Conservation (phyloP, 2,888 invertebrate genomes). For the Philaethria dido region DNA sequence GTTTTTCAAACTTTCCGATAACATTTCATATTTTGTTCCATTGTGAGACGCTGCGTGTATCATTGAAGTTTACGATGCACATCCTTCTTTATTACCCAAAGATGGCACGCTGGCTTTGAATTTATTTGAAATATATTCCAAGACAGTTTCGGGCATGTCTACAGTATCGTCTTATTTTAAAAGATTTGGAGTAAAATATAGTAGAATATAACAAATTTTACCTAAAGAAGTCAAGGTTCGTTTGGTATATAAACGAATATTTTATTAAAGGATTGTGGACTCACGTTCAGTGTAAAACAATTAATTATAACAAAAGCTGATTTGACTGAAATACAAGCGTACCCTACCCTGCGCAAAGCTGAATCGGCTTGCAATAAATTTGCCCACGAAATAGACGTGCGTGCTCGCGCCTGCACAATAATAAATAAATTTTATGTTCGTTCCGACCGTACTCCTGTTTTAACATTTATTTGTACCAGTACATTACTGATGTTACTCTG, state of each 20-base stretch:
- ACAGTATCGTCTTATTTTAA: conserved; percentile 23
- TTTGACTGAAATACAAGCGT: conserved; percentile 48
- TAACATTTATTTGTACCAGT: conserved; percentile 56
- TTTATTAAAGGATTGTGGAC: conserved; percentile 8
- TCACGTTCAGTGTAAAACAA: conserved; percentile 29
- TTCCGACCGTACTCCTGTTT: conserved; percentile 56
- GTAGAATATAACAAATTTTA: background rate
- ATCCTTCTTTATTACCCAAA: conserved; percentile 69
- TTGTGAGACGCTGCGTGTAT: conserved; percentile 69
- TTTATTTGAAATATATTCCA: conserved; percentile 56
- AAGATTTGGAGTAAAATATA: background rate
- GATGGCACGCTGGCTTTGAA: conserved; percentile 48
- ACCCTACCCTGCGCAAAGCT: conserved; percentile 68
- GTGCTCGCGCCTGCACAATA: conserved; percentile 67
- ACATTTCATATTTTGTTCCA: conserved; percentile 67
- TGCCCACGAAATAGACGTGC: conserved; percentile 73
- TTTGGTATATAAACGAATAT: background rate
- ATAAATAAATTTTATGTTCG: conserved; percentile 76
- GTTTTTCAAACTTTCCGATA: conserved; percentile 59
- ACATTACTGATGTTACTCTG: conserved; percentile 35
- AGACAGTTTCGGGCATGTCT: conserved; percentile 32
- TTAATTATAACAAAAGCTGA: conserved; percentile 44
- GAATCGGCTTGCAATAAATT: conserved; percentile 76
- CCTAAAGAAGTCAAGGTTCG: background rate
- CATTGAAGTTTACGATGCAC: conserved; percentile 72